phyloP scores from a whole-genome alignment of 2,888 invertebrate genomes.

The Boloria euphrosyne region DNA sequence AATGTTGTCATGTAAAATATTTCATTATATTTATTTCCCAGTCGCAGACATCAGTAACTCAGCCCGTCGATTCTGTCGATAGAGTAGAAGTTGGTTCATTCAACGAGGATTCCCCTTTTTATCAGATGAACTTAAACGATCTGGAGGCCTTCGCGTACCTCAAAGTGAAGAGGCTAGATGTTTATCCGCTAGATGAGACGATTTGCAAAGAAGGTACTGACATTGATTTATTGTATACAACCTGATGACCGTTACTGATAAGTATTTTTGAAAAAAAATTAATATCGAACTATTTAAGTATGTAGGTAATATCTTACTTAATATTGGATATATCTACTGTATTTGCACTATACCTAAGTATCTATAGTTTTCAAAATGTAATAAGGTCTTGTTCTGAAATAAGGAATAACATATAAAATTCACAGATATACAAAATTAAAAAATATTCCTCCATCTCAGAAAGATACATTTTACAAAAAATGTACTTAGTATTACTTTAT shows the following conservation, averaged over 20 bases:
- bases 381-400: too few relatives aligned
- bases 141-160: constrained; percentile 65
- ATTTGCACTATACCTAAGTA: too few relatives aligned
- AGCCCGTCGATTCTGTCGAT: constrained; percentile 58
- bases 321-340: too few relatives aligned
- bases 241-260: background rate
- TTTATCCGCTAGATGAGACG: constrained; percentile 56
- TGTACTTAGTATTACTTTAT: too few relatives aligned
- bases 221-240: constrained; percentile 24
- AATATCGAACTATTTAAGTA: background rate
- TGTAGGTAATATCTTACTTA: background rate
- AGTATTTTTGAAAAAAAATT: background rate
- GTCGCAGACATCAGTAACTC: constrained; percentile 59
- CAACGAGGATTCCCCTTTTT: constrained; percentile 68
- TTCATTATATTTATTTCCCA: constrained; percentile 41
- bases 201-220: constrained; percentile 51
- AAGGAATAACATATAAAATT: too few relatives aligned
- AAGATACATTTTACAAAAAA: too few relatives aligned
- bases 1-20: constrained; percentile 22
- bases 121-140: constrained; percentile 71
- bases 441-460: too few relatives aligned
- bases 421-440: too few relatives aligned
- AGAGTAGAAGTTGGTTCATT: constrained; percentile 73
- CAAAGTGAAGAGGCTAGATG: constrained; percentile 60
- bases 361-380: too few relatives aligned